These are phyloP conservation scores for Chrysopa pallens DNA, from an alignment of 1,140 invertebrate genomes.

Conservation along the genomic window DNA sequence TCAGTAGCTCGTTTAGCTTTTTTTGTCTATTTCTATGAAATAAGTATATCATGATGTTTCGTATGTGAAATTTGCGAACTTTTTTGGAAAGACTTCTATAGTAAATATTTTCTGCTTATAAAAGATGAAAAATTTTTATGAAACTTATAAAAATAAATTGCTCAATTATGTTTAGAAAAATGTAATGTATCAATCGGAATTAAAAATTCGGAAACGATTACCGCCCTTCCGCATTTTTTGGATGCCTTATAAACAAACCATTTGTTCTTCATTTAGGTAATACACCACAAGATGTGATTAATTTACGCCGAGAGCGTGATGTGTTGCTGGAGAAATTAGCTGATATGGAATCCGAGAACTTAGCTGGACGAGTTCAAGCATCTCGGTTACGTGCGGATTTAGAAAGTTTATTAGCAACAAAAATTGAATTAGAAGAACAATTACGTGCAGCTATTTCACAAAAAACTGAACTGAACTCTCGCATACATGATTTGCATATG, in stretches of 20 bases:
- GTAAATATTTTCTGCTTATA: too few relatives aligned
- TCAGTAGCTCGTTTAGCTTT: too few relatives aligned
- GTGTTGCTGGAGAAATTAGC: slow-evolving; percentile 44
- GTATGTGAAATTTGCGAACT: too few relatives aligned
- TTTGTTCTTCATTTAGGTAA: neutral
- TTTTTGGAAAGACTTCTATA: too few relatives aligned
- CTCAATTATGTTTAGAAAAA: too few relatives aligned
- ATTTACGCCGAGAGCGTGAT: slow-evolving; percentile 49
- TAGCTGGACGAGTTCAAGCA: slow-evolving; percentile 39
- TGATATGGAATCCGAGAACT: slow-evolving; percentile 50
- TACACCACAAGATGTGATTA: slow-evolving; percentile 19
- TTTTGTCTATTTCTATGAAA: too few relatives aligned
- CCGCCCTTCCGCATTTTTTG: slow-evolving; percentile 8
- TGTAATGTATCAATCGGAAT: too few relatives aligned
- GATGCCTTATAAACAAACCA: slow-evolving; percentile 7
- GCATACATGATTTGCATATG: slow-evolving; percentile 24
- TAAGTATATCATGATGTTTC: too few relatives aligned
- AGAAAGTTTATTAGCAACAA: slow-evolving; percentile 34
- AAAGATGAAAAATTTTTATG: too few relatives aligned
- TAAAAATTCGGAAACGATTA: too few relatives aligned
- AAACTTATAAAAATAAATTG: too few relatives aligned
- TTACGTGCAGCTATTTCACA: slow-evolving; percentile 32
- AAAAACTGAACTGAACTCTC: slow-evolving; percentile 26
- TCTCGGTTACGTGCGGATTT: slow-evolving; percentile 40
- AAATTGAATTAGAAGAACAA: slow-evolving; percentile 40